A percentile compares a stretch with the other conserved stretches of the same genome.
These are phyloP conservation scores for Brachyistius frenatus DNA, from an alignment of 2,113 vertebrate species.

Conservation along the genomic window DNA sequence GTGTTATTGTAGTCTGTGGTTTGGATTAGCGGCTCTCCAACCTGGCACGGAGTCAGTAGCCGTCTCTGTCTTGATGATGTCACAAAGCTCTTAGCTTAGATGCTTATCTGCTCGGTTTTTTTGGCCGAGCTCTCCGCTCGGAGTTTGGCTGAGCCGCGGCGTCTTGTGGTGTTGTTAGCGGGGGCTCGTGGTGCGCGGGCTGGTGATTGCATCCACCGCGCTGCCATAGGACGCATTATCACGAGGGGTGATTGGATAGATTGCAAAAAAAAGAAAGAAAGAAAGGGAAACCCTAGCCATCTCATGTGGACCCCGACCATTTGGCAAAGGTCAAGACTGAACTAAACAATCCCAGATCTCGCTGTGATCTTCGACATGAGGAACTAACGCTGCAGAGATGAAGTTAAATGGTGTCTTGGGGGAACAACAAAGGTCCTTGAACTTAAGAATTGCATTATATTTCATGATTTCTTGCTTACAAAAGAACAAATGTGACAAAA, in stretches of 20 bases:
- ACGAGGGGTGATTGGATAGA: conserved; percentile 62
- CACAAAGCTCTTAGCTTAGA: conserved; percentile 81
- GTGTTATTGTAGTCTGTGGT: conserved; percentile 74
- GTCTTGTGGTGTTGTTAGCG: conserved; percentile 74
- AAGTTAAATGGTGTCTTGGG: not conserved
- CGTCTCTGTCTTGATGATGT: conserved; percentile 83
- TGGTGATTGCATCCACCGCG: conserved; percentile 69
- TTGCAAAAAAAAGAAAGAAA: conserved; percentile 15
- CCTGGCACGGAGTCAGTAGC: conserved; percentile 71
- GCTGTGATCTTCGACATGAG: conserved; percentile 9
- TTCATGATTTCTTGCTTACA: not conserved
- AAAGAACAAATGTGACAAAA: not conserved
- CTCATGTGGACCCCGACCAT: conserved; percentile 37
- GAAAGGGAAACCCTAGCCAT: conserved; percentile 27
- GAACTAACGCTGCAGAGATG: conserved; percentile 15
- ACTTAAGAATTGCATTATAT: not conserved
- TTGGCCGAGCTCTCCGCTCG: conserved; percentile 60
- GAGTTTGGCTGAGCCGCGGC: conserved; percentile 68
- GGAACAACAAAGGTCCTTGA: conserved; percentile 5
- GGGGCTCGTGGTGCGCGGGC: conserved; percentile 59
- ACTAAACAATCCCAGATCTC: conserved; percentile 52
- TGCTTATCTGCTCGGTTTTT: conserved; percentile 75
- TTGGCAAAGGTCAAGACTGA: conserved; percentile 63
- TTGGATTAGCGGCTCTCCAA: conserved; percentile 73
- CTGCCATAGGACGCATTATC: conserved; percentile 72